Evolutionary conservation across 2,797 vertebrate genomes (phyloP), one percentile per base, ranked within the genome.

Genomic region (Clarias pachynema): DNA sequence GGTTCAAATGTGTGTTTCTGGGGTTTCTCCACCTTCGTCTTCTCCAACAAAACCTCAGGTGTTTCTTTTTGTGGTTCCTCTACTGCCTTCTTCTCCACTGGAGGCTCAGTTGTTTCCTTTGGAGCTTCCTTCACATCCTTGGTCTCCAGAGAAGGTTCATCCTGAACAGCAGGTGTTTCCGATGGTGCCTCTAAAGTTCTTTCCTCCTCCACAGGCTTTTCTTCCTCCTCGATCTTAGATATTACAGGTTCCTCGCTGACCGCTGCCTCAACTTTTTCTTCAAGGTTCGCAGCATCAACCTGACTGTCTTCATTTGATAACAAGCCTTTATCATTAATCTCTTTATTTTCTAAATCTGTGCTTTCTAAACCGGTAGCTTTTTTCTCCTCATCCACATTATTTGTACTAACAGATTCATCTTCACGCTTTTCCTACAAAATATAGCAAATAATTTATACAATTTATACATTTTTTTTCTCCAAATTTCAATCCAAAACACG

Each of bases 391-490:
- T 69, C 9, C 68, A 74, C 83, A 87, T 56, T 82, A 49, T 77
- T 83, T 79, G 69, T 57, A 73, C 44, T 85, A 57, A 84, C 16
- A 79, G 80, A 62, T 83, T 75, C 60, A 49, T 92, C 92, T 82
- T 92, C 88, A 75, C 7, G 69, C 69, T 91, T 88, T 86, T 93
- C 93, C 94, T 95, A 77, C 34, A 82, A 92, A 83, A 89, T 29
- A 87, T n/a, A 72, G 22, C 24, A 66, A 84, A 89, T 86, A 16
- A 31, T 73, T 87, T 74, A 7, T 57, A 66, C 5, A 69, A 88
- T 77, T 72, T 53, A 29, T 66, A 85, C n/a, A 85, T 62, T n/a
- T 24, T 20, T 79, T 40, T 15, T 57, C 8, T 59, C 73, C 37
- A 79, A 62, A 14, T 68, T 68, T 62, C 22, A 1, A n/a, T 57